A percentile compares a stretch with the other conserved stretches of the same genome.
Conservation (phyloP, 2,797 vertebrate genomes). For the Silurus aristotelis region DNA sequence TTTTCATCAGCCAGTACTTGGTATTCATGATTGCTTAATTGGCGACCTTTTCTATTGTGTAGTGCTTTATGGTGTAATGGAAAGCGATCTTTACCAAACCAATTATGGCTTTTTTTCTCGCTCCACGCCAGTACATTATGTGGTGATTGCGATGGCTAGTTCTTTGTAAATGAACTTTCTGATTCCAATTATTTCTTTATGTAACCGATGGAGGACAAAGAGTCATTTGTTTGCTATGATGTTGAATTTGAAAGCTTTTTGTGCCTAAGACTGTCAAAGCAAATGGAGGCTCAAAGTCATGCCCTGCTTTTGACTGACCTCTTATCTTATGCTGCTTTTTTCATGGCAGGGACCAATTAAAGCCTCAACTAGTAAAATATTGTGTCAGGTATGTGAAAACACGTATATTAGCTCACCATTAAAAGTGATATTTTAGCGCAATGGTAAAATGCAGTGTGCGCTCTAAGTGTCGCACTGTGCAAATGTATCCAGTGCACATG, state of each 20-base stretch:
- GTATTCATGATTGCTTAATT: conserved; percentile 99
- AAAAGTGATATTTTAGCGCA: conserved; percentile 47
- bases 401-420: conserved; percentile 60
- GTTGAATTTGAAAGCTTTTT: conserved; percentile 91
- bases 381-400: conserved; percentile 95
- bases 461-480: conserved; percentile 17
- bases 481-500: conserved; percentile 11
- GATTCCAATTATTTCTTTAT: conserved; percentile 94
- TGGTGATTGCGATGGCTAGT: conserved; percentile 99
- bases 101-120: conserved; percentile 98
- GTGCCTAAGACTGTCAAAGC: conserved; percentile 84
- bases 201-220: conserved; percentile 92
- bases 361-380: conserved; percentile 81
- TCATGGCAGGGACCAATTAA: conserved; percentile 84
- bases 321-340: conserved; percentile 86
- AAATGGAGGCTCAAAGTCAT: conserved; percentile 88
- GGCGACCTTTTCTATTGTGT: conserved; percentile 99
- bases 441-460: conserved; percentile 23
- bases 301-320: conserved; percentile 85
- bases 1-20: conserved; percentile 99
- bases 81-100: conserved; percentile 99
- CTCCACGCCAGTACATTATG: conserved; percentile 91
- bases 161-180: conserved; percentile 99
- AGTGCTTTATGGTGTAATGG: conserved; percentile 99
- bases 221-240: conserved; percentile 97